These are phyloP conservation scores for Pangasius larnaudii DNA, from an alignment of 2,797 vertebrate species.

Conservation along the genomic window DNA sequence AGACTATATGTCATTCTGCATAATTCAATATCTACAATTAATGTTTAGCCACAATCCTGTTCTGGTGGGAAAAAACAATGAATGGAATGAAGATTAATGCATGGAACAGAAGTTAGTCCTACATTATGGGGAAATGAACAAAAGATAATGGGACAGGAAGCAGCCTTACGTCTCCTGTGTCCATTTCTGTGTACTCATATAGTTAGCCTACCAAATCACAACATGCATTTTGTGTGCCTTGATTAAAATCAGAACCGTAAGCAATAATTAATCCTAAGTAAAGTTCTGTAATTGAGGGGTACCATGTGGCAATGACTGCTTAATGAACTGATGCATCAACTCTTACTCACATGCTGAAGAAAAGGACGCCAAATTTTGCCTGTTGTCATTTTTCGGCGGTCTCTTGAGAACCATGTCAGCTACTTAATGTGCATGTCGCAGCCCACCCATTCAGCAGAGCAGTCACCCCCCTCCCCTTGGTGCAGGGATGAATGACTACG, in stretches of 20 bases:
- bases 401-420: conserved; percentile 67
- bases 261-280: conserved; percentile 43
- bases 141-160: not conserved
- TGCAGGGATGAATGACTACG: conserved; percentile 44
- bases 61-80: not conserved
- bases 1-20: not conserved
- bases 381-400: conserved; percentile 59
- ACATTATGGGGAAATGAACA: not conserved
- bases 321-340: conserved; percentile 68
- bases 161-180: not conserved
- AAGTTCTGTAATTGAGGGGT: conserved; percentile 50
- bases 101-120: not conserved
- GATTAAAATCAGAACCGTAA: conserved; percentile 19
- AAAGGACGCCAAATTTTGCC: conserved; percentile 59
- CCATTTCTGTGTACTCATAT: not conserved
- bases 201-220: not conserved
- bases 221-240: not conserved
- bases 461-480: conserved; percentile 46
- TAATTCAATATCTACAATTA: conserved; percentile 17
- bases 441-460: conserved; percentile 41
- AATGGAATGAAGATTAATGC: not conserved
- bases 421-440: conserved; percentile 63
- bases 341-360: conserved; percentile 60
- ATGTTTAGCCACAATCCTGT: not conserved
- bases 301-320: conserved; percentile 56